Evolutionary conservation across 2,888 invertebrate genomes (phyloP).

Genomic region (Smittia aterrima): DNA sequence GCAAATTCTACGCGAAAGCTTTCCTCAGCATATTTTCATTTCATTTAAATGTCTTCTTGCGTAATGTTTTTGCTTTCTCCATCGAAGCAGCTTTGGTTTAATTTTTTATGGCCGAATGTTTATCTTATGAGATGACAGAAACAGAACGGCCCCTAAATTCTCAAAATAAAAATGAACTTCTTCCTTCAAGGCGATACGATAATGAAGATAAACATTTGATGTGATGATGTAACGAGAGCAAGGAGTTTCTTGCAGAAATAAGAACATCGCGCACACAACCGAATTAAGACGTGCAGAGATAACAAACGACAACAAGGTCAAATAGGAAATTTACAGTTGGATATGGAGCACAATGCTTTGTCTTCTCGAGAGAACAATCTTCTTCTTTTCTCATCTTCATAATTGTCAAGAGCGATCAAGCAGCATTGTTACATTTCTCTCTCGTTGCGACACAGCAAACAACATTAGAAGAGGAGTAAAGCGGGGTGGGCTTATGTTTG

Average conservation of each 20-base stretch:
- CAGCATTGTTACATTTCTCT: no score
- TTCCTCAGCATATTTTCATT: background rate
- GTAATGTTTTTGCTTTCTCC: background rate
- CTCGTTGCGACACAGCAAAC: no score
- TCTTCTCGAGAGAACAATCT: no score
- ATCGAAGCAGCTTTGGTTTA: background rate
- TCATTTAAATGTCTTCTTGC: background rate
- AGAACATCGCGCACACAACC: background rate
- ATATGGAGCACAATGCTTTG: no score
- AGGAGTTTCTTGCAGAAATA: background rate
- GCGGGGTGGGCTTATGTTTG: no score
- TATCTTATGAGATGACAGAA: background rate
- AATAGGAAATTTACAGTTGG: background rate
- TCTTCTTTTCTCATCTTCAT: no score
- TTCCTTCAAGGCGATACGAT: no score
- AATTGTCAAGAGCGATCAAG: no score
- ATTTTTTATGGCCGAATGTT: no score
- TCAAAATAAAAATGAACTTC: background rate
- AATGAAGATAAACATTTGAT: background rate
- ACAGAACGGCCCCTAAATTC: background rate
- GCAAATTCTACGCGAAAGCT: background rate
- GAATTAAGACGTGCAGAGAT: background rate
- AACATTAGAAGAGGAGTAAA: no score
- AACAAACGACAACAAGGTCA: background rate
- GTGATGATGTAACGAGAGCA: constrained; percentile 24